Evolutionary conservation across 2,888 invertebrate species (phyloP).

Genomic region (Seladonia tumulorum): DNA sequence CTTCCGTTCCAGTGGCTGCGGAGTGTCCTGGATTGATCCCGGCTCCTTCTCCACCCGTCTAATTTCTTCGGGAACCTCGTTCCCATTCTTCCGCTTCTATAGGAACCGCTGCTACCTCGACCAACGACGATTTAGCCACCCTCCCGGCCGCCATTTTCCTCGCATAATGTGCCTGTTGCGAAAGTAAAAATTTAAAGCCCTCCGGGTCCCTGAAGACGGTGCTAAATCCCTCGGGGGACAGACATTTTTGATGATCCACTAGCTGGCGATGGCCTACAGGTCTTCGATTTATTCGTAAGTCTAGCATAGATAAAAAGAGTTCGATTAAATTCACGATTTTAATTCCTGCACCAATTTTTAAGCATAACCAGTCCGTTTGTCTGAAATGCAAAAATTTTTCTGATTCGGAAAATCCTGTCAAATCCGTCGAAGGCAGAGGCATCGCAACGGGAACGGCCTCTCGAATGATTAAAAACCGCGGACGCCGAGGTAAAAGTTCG

Average conservation of each 20-base stretch:
- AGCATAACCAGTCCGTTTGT: no score
- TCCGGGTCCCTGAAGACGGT: neutral
- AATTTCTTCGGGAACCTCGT: constrained; percentile 4
- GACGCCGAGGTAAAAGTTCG: constrained; percentile 31
- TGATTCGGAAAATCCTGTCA: neutral
- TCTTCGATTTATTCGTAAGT: no score
- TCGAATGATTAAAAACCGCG: constrained; percentile 15
- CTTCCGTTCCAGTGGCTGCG: constrained; percentile 18
- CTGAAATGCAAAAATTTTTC: no score
- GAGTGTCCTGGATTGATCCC: constrained; percentile 24
- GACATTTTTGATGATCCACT: neutral
- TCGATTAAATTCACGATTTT: no score
- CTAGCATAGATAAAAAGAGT: no score
- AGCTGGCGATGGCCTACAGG: neutral
- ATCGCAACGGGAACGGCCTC: neutral
- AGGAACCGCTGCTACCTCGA: neutral
- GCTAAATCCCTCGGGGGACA: neutral
- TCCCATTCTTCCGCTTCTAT: neutral
- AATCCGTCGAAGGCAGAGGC: neutral
- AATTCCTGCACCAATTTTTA: neutral
- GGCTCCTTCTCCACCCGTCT: neutral
- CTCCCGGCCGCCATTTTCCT: neutral
- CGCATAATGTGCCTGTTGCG: neutral
- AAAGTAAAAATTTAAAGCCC: neutral
- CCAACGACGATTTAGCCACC: neutral